Conservation (phyloP, 2,113 vertebrate genomes). For the Larimichthys crocea region DNA sequence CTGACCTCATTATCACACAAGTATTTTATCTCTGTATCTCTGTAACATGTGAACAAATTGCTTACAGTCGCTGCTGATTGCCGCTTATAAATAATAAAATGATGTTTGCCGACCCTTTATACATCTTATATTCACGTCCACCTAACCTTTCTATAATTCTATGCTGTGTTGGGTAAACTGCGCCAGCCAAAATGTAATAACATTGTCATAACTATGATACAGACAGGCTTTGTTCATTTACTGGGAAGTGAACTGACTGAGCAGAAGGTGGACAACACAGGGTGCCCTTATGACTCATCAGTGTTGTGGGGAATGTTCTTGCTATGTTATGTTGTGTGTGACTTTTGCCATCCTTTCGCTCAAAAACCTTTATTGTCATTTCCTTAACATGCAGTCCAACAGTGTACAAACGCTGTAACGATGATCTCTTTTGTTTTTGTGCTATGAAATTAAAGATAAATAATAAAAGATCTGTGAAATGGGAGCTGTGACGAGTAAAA, state of each 20-base stretch:
- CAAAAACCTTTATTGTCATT: conserved; percentile 12
- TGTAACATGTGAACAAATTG: background rate
- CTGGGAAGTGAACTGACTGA: conserved; percentile 39
- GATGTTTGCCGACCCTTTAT: background rate
- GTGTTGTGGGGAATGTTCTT: conserved; percentile 37
- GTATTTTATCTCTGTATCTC: background rate
- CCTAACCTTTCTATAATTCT: background rate
- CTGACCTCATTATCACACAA: background rate
- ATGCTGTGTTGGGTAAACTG: background rate
- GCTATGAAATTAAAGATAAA: background rate
- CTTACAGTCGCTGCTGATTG: background rate
- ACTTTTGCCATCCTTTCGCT: conserved; percentile 13
- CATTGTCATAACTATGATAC: background rate
- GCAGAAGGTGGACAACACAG: conserved; percentile 69
- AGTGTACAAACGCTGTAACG: background rate
- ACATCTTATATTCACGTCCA: background rate
- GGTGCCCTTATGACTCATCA: conserved; percentile 60
- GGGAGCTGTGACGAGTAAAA: background rate
- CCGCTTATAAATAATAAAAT: background rate
- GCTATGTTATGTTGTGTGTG: conserved; percentile 26
- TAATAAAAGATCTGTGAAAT: background rate
- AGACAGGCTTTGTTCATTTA: conserved; percentile 23
- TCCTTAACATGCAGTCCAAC: background rate
- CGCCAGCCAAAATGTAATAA: background rate
- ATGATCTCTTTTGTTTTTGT: background rate